A percentile compares a stretch with the other conserved stretches of the same genome.
Conservation (phyloP, 1,140 invertebrate species). For the Adoxophyes honmai region DNA sequence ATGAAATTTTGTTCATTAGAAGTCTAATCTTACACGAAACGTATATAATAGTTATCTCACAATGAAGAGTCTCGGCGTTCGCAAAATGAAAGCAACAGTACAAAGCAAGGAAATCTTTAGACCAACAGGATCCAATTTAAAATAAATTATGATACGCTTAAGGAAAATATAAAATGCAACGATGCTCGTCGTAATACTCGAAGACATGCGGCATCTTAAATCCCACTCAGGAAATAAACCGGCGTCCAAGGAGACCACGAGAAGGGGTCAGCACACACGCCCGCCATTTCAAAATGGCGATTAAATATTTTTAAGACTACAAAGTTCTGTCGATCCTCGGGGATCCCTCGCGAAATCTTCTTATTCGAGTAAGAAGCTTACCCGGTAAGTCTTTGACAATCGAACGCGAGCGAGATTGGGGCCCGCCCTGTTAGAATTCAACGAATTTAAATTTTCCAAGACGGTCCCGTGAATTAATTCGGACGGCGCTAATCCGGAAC, state of each 20-base stretch:
- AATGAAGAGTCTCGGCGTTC: no score
- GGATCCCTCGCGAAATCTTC: slow-evolving; percentile 50
- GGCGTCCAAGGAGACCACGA: no score
- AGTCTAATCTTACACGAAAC: no score
- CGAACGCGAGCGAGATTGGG: slow-evolving; percentile 50
- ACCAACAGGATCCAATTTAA: no score
- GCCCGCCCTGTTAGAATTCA: slow-evolving; percentile 17
- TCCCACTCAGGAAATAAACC: neutral
- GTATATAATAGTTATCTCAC: no score
- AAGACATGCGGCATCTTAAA: neutral
- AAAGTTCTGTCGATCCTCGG: slow-evolving; percentile 39
- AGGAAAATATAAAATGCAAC: neutral
- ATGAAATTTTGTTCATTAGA: no score
- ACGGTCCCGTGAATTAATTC: slow-evolving; percentile 49
- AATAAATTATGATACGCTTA: no score
- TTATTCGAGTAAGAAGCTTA: slow-evolving; percentile 62
- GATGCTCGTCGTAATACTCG: neutral
- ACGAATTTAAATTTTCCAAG: slow-evolving; percentile 56
- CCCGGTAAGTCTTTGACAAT: slow-evolving; percentile 61
- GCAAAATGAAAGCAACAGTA: no score
- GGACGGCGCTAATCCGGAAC: slow-evolving; percentile 49
- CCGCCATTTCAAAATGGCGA: neutral
- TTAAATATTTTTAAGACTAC: slow-evolving; percentile 42
- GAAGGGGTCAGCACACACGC: neutral
- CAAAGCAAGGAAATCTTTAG: no score